These are phyloP conservation scores for Melipona quadrifasciata DNA, from an alignment of 1,140 invertebrate genomes.

Conservation along the genomic window DNA sequence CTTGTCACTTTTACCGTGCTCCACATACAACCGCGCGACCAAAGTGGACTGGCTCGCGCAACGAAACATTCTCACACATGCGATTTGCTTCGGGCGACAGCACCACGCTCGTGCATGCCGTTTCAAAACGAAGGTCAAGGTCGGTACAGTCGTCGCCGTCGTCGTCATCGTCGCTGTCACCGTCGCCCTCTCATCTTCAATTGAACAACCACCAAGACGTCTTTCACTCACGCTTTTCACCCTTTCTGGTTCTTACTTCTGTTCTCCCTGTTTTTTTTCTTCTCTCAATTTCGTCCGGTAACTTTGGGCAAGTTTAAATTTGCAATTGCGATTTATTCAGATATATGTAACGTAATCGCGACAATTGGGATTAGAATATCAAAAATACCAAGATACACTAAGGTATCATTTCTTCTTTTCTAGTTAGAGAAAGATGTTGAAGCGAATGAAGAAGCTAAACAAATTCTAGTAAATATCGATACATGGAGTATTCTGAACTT, in stretches of 20 bases:
- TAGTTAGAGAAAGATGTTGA: no score
- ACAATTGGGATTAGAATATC: background rate
- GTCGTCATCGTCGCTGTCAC: conserved; percentile 22
- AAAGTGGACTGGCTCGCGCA: conserved; percentile 60
- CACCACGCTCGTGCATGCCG: conserved; percentile 36
- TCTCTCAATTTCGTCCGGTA: background rate
- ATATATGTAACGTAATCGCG: background rate
- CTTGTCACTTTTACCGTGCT: conserved; percentile 68
- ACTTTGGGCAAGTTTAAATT: background rate
- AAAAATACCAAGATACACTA: background rate
- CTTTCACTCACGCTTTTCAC: background rate
- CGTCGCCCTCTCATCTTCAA: background rate
- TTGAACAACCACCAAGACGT: background rate
- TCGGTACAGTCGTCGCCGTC: conserved; percentile 39
- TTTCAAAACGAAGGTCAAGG: conserved; percentile 74
- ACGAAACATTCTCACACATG: conserved; percentile 58
- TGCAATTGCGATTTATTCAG: background rate
- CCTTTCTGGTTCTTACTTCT: no score
- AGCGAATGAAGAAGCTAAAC: background rate
- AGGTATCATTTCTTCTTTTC: no score
- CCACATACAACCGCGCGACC: conserved; percentile 61
- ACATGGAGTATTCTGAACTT: background rate
- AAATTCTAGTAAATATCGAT: background rate
- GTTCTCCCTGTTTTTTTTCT: background rate
- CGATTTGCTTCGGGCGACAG: conserved; percentile 69